These are phyloP conservation scores for Callospermophilus lateralis DNA, from an alignment of 2,113 vertebrate genomes.

Conservation along the genomic window DNA sequence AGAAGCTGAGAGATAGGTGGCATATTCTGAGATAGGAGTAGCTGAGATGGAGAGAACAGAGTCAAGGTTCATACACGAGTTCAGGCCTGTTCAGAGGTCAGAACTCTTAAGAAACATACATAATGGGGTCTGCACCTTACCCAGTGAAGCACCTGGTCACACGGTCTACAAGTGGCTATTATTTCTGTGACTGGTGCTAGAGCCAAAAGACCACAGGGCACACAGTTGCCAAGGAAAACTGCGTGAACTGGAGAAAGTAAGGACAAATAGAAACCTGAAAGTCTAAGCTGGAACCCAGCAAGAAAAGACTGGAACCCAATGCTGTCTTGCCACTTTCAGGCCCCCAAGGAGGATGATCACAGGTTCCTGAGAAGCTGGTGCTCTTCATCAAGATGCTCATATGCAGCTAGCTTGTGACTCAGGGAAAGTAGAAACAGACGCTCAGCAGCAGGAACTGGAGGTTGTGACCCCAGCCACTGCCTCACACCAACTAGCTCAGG, in stretches of 20 bases:
- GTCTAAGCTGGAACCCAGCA: neutral
- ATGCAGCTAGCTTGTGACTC: neutral
- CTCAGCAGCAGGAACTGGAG: neutral
- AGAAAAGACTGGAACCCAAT: neutral
- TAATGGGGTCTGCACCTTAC: neutral
- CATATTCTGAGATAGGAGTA: neutral
- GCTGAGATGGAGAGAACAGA: neutral
- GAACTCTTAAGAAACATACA: neutral
- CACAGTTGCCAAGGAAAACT: neutral
- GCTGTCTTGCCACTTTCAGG: neutral
- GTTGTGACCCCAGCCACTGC: neutral
- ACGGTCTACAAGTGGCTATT: neutral
- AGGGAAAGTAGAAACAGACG: neutral
- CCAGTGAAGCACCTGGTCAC: neutral
- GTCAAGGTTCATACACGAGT: neutral
- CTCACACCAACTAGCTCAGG: neutral
- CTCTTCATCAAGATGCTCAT: neutral
- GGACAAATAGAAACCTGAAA: neutral
- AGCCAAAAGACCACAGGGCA: neutral
- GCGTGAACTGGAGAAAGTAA: neutral
- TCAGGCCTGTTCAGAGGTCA: neutral
- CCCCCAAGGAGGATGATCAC: neutral
- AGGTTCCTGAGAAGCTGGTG: neutral
- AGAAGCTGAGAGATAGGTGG: neutral
- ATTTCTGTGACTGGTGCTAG: neutral